A percentile compares a stretch with the other conserved stretches of the same genome.
Evolutionary conservation across 2,113 vertebrate species (phyloP).

Genomic region (Amia ocellicauda): DNA sequence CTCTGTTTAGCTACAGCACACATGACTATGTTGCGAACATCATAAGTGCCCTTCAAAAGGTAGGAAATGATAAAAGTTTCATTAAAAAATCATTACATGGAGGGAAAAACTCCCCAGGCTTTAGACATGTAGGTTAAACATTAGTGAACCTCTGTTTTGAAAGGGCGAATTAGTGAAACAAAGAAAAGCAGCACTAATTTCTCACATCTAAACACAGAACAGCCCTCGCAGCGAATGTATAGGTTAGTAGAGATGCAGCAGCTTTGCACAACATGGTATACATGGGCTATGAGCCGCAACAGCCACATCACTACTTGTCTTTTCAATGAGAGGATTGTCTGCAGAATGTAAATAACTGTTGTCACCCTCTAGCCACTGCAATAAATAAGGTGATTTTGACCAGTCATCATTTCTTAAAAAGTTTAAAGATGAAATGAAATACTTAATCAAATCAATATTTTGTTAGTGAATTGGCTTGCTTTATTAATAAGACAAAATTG

Average conservation of each 20-base stretch:
- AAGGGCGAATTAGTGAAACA: not conserved
- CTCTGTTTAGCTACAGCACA: not conserved
- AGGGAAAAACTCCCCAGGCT: not conserved
- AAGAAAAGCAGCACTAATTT: not conserved
- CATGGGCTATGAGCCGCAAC: too few relatives aligned
- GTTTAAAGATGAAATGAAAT: too few relatives aligned
- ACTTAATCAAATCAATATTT: too few relatives aligned
- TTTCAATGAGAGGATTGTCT: not conserved
- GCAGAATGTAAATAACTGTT: too few relatives aligned
- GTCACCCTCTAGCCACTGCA: too few relatives aligned
- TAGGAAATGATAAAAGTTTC: not conserved
- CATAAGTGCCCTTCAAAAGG: not conserved
- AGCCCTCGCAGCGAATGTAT: not conserved
- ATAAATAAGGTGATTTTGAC: too few relatives aligned
- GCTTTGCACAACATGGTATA: too few relatives aligned
- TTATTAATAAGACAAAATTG: too few relatives aligned
- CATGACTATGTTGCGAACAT: not conserved
- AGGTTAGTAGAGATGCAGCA: not conserved
- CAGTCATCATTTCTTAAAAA: too few relatives aligned
- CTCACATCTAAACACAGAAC: not conserved
- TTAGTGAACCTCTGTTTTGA: not conserved
- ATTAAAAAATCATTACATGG: not conserved
- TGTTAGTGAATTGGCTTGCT: too few relatives aligned
- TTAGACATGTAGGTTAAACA: not conserved
- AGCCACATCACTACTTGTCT: too few relatives aligned